Evolutionary conservation across 2,113 vertebrate genomes (phyloP), one percentile per base, ranked within the genome.

Genomic region (Chionis minor): DNA sequence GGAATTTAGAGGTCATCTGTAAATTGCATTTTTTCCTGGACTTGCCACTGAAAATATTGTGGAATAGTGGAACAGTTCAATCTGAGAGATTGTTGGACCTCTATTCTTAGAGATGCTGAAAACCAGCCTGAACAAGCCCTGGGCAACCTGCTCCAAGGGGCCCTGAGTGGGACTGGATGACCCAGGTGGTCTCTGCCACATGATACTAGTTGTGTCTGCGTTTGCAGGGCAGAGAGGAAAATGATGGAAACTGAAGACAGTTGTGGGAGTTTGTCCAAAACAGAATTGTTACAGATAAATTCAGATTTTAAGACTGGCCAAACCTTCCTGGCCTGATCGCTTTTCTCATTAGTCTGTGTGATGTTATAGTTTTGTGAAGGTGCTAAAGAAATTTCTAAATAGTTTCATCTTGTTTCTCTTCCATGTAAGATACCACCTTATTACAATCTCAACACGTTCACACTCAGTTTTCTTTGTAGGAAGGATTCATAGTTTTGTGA

Each of bases 191-290:
- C 81, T 80, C n/a, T 74, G 33, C 23, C 44, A 56, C 17, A 42
- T 0, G 0, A 18, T 86, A 88, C 27, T n/a, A 2, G n/a, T 33
- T 55, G 33, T 65, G 28, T n/a, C 35, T 87, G n/a, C 28, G 3
- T 88, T 90, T 59, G 26, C 2, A 4, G 27, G 10, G 12, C 19
- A 42, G 79, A 45, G 80, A 38, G 56, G 38, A 58, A 33, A 32
- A 79, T 55, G 23, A 11, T 40, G 54, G 35, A 38, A 85, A 19
- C 16, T n/a, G 42, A 67, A 85, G 78, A 14, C 8, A 21, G 8
- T 45, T 45, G 40, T 1, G 1, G 27, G 54, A 59, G 4, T 77
- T 82, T 88, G 35, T 33, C 35, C 66, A 33, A 56, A 69, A 2
- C 12, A 33, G 47, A 62, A 77, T 8, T 5, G 12, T 70, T 92